These are phyloP conservation scores for Petrocephalus schoutedeni DNA, from an alignment of 2,797 vertebrate species.

Conservation along the genomic window DNA sequence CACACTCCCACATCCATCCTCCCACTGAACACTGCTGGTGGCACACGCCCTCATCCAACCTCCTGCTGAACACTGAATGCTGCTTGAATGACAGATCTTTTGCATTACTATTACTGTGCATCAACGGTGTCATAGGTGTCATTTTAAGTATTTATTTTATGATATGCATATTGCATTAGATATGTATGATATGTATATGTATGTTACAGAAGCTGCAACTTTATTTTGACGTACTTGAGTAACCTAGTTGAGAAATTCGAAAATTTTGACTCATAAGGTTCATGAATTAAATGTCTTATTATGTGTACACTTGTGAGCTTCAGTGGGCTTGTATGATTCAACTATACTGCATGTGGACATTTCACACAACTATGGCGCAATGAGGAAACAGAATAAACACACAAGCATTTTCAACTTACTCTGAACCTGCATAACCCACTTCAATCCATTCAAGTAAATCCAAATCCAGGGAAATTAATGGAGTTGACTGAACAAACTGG, in stretches of 20 bases:
- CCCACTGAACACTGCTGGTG: background rate
- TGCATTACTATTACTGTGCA: too few relatives aligned
- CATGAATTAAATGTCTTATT: background rate
- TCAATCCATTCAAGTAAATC: background rate
- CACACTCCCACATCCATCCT: background rate
- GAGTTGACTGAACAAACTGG: too few relatives aligned
- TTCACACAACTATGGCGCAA: background rate
- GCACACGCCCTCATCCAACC: too few relatives aligned
- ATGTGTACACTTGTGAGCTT: background rate
- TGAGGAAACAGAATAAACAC: background rate
- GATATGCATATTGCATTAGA: too few relatives aligned
- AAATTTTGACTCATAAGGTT: background rate
- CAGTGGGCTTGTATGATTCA: background rate
- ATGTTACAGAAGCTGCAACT: too few relatives aligned
- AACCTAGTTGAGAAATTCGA: background rate
- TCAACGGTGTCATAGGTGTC: too few relatives aligned
- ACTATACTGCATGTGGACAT: background rate
- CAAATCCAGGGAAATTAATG: background rate
- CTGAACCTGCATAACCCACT: background rate
- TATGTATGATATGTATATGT: too few relatives aligned
- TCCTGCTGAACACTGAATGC: background rate
- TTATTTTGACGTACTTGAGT: background rate
- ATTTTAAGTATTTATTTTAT: too few relatives aligned
- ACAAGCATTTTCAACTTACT: background rate
- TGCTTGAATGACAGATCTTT: background rate